Evolutionary conservation across 2,888 invertebrate species (phyloP), one percentile per base, ranked within the genome.

Genomic region (Loripinus fragilis): DNA sequence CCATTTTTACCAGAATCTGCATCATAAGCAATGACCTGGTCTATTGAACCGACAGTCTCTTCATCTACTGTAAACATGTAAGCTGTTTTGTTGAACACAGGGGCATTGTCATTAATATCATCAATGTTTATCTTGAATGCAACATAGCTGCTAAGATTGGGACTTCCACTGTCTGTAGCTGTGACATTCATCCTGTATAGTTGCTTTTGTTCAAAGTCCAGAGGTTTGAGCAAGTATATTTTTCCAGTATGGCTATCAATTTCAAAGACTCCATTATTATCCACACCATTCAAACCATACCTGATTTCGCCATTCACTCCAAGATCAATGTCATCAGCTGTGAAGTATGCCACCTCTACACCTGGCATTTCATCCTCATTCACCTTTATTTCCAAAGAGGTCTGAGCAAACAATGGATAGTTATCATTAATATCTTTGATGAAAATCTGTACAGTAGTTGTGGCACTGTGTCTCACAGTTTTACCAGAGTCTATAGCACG

Each of bases 381-480:
- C 5, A 92, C 81, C 48, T 79, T 85, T 7, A 88, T 76, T 48
- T 84, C 80, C 50, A 81, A 74, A 20, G 83, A 75, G 8, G 85
- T 83, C n/a, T 85, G 84, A 64, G 85, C 85, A 82, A 93, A 99
- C 65, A 96, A 96, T 0, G 99, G 99, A 0, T 97, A 96, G 93
- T 99, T 98, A 94, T 99, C 99, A 94, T 99, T 99, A 80, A 97
- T 96, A 93, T 99, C 99, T 85, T 96, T 95, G 0, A 99, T 97
- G 83, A 96, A 95, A 12, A 99, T 96, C 23, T 95, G 95, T 92
- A 98, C 96, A 66, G 80, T 79, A 23, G 90, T 84, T n/a, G 91
- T 90, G 1, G 91, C 83, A 75, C 85, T 90, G 35, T 89, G 85
- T 38, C 86, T 88, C 5, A 79, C 72, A 23, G 75, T 95, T 97